Base-by-base conservation (phyloP, 2,113 vertebrate genomes). In the Pomatorhinus ruficollis region DNA sequence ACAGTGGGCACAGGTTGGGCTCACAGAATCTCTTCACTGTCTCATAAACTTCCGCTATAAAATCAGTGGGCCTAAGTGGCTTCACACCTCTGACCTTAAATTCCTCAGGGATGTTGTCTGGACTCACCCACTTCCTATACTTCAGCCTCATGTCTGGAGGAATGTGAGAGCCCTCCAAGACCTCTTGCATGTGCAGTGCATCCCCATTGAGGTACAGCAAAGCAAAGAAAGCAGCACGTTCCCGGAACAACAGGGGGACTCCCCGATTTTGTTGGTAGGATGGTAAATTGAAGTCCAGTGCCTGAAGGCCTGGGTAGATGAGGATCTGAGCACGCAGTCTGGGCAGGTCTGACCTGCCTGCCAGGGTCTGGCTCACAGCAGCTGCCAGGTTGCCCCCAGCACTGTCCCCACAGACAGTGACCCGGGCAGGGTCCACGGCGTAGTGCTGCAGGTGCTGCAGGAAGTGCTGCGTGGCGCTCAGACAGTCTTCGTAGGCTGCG, bases 271-370 rank as follows among this genome's bases (percentile, higher is more conserved):
- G 98, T 86, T 98, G 98, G 47, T 98, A 98, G 11, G 99, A 99
- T 21, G 99, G 99, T 63, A 98, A 89, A 90, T 98, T 98, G 93
- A 99, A 99, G 87, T 99, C 97, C 53, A 98, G 59, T 20, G 87
- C 97, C 91, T 99, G 99, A 35, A 99, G 96, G 1, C 9, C 7
- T 0, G 98, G 97, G 59, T 98, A 99, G 97, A 99, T 96, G 54
- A 99, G 97, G 94, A 99, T 78, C 97, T 99, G 98, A 61, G 99
- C 99, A 2, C 98, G 97, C 25, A 98, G 98, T 28, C 56, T 97
- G 17, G 98, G 97, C 60, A 99, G 97, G n/a, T 97, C 96, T 49
- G 95, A 53, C 28, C 65, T 91, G 21, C 81, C 87, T n/a, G 95
- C 68, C 56, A 99, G 89, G 69, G 95, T 93, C 87, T 99, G 99